Evolutionary conservation across 2,113 vertebrate genomes (phyloP).

Genomic region (Tyrannus savana): DNA sequence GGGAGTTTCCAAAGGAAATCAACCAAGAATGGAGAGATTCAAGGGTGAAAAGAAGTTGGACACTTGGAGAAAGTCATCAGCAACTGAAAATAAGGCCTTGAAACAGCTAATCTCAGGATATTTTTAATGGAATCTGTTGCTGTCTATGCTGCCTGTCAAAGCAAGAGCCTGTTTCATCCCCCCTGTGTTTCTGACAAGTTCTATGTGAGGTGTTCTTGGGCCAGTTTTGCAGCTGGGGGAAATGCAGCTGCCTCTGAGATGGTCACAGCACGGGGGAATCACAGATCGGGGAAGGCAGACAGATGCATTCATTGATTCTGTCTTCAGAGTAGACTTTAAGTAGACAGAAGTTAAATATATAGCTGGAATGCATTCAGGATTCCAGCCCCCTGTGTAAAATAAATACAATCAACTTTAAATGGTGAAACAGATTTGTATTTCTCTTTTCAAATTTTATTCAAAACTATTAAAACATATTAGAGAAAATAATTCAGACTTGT

Average conservation of each 20-base stretch:
- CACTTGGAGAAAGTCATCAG: not conserved
- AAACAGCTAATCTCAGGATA: not conserved
- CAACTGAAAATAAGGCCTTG: not conserved
- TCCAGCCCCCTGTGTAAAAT: not conserved
- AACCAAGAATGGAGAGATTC: not conserved
- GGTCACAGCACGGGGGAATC: not conserved
- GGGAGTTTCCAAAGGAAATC: not conserved
- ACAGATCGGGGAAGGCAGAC: not conserved
- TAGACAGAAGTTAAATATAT: not conserved
- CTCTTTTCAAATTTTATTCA: not conserved
- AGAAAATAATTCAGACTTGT: not conserved
- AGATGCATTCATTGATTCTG: not conserved
- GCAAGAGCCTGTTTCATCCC: not conserved
- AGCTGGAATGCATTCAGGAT: not conserved
- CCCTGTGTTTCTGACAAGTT: not conserved
- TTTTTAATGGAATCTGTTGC: not conserved
- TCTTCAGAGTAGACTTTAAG: not conserved
- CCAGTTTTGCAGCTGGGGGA: not conserved
- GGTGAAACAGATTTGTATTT: not conserved
- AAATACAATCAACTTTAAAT: not conserved
- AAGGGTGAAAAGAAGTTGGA: not conserved
- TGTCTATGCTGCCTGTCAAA: not conserved
- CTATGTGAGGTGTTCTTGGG: not conserved
- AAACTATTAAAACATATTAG: not conserved
- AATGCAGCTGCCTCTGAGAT: not conserved